Evolutionary conservation across 1,140 invertebrate genomes (phyloP).

Genomic region (Drosophila teissieri): DNA sequence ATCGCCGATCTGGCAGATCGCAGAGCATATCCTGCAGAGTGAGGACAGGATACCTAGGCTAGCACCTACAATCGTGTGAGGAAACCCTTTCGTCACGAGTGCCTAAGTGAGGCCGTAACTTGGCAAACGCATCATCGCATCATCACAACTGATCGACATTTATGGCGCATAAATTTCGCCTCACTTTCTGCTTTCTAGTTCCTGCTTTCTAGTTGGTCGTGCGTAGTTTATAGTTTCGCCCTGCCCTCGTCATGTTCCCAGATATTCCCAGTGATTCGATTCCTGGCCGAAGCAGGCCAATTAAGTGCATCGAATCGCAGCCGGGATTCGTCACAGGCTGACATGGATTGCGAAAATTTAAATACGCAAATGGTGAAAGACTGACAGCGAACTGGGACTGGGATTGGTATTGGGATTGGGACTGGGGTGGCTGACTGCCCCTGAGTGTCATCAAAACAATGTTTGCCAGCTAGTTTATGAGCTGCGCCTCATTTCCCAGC

Average conservation of each 20-base stretch:
- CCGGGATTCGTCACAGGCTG: slow-evolving; percentile 65
- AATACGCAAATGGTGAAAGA: slow-evolving; percentile 49
- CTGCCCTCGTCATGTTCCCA: slow-evolving; percentile 2
- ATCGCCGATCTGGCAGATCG: not conserved
- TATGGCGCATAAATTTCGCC: slow-evolving; percentile 75
- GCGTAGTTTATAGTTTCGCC: not conserved
- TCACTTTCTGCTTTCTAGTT: slow-evolving; percentile 62
- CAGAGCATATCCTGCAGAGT: slow-evolving; percentile 14
- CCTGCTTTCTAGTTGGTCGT: not conserved
- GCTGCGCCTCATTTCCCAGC: slow-evolving; percentile 61
- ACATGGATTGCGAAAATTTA: slow-evolving; percentile 73
- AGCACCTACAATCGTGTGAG: slow-evolving; percentile 36
- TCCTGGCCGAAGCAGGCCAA: slow-evolving; percentile 48
- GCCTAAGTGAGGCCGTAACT: slow-evolving; percentile 1
- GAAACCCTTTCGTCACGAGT: slow-evolving; percentile 15
- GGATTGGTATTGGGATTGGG: too few species aligned
- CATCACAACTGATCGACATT: slow-evolving; percentile 64
- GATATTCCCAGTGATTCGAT: slow-evolving; percentile 18
- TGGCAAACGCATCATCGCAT: slow-evolving; percentile 27
- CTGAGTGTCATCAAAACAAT: slow-evolving; percentile 82
- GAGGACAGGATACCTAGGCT: slow-evolving; percentile 5
- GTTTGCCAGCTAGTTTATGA: slow-evolving; percentile 79
- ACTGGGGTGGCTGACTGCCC: slow-evolving; percentile 49
- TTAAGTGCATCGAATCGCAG: slow-evolving; percentile 76
- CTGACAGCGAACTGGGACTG: slow-evolving; percentile 14